Base-by-base conservation (phyloP, 2,888 invertebrate species). In the Ceraclea dissimilis region DNA sequence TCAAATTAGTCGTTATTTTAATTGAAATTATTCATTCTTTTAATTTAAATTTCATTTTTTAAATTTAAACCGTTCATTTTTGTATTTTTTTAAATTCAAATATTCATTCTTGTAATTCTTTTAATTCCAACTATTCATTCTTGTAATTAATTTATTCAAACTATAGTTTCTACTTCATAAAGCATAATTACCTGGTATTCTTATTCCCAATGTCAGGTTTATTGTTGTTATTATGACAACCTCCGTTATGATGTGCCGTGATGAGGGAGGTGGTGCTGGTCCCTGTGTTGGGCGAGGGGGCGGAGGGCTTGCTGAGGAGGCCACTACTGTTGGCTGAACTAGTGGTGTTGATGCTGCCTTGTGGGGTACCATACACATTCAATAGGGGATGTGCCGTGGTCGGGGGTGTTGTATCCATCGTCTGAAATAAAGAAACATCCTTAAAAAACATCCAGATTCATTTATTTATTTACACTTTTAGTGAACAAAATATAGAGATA, bases 321-420 rank as follows among this genome's bases (percentile, higher is more conserved):
- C 69, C 1, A 4, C 39, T 13, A 16, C 39, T 39, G 39, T 4
- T 39, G 13, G n/a, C 13, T 8, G n/a, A 13, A 13, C n/a, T 39
- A 39, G n/a, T 39, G 2, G 39, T 39, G 13, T 16, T 39, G 39
- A 39, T 39, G 39, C 39, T 39, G 5, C 39, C 39, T 8, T 5
- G 8, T 70, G 68, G n/a, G 71, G 70, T 1, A 75, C 72, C 69
- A 73, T 78, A 72, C 64, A 79, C 66, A 67, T 68, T 80, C 68
- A 72, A 72, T 72, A 72, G 80, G 63, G 73, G 80, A 60, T 72
- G 81, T 22, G 63, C 11, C 1, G 72, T 71, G n/a, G 81, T 80
- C 0, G 78, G 72, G 1, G 82, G 81, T 52, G 82, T 81, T 4
- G 80, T 79, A 67, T 83, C 83, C 50, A 81, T 80, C 1, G 79